Evolutionary conservation across 2,888 invertebrate genomes (phyloP), one percentile per base, ranked within the genome.

Genomic region (Zaprionus obscuricornis): DNA sequence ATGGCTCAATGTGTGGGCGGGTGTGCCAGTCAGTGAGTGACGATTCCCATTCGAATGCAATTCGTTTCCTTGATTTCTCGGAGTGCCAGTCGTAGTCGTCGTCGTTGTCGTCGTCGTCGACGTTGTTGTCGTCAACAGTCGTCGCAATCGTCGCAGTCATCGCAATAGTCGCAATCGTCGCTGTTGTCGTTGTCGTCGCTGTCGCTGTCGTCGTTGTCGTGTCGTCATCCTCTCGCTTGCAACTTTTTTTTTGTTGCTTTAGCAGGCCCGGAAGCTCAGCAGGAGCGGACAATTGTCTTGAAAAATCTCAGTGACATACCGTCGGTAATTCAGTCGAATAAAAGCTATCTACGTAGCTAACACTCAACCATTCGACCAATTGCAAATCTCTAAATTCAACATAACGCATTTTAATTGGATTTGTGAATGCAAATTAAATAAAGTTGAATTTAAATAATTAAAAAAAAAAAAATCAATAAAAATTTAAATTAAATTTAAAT

Each of bases 221-320:
- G 54, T 68, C 70, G 66, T 47, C 57, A 46, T 49, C 36, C 42
- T 37, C 31, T 65, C 66, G n/a, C n/a, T n/a, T n/a, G n/a, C n/a
- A n/a, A n/a, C n/a, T n/a, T n/a, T n/a, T n/a, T n/a, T n/a, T n/a
- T n/a, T n/a, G 64, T 45, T 31, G 34, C 34, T 17, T 17, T 8
- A 34, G 22, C 37, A 31, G 31, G 18, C 20, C 13, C 40, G 52
- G 36, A 40, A 39, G 13, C 43, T 16, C 29, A 14, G 34, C 22
- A 22, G 22, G 8, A 29, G 29, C 29, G 3, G 10, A 29, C 6
- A 3, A 42, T 43, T 46, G 49, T 42, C 57, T 69, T 82, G n/a
- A n/a, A 76, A 72, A 75, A 76, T 79, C 81, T 85, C 83, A 85
- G 87, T 85, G 87, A 88, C 87, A 86, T 76, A 85, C 88, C 88